A percentile compares a stretch with the other conserved stretches of the same genome.
Evolutionary conservation across 2,888 invertebrate genomes (phyloP).

Genomic region (Scotopteryx bipunctaria): DNA sequence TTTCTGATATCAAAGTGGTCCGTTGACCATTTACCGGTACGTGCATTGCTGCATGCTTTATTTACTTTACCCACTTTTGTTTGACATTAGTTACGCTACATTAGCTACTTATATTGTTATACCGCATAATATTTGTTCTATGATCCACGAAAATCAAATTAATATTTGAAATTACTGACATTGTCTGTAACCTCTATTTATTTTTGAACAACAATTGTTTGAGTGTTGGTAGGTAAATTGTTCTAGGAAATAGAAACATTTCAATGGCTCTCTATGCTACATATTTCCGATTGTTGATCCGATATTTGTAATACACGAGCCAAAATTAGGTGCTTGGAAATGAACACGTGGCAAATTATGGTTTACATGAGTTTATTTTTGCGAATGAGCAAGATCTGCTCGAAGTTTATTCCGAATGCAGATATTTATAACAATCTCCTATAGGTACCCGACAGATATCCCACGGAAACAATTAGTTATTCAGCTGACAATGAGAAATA

Average conservation of each 20-base stretch:
- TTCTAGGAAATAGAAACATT: slow-evolving; percentile 30
- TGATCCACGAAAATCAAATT: slow-evolving; percentile 20
- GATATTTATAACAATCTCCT: slow-evolving; percentile 29
- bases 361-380: slow-evolving; percentile 26
- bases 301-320: slow-evolving; percentile 33
- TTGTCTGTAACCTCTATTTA: slow-evolving; percentile 26
- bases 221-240: slow-evolving; percentile 30
- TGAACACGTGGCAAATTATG: slow-evolving; percentile 28
- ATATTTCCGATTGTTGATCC: slow-evolving; percentile 23
- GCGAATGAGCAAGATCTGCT: slow-evolving; percentile 31
- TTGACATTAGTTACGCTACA: slow-evolving; percentile 35
- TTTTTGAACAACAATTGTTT: slow-evolving; percentile 27
- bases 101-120: slow-evolving; percentile 18
- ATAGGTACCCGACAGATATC: slow-evolving; percentile 35
- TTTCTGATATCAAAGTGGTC: slow-evolving; percentile 74
- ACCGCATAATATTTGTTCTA: slow-evolving; percentile 16
- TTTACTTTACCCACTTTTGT: slow-evolving; percentile 46
- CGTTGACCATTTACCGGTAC: slow-evolving; percentile 76
- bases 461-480: slow-evolving; percentile 43
- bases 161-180: slow-evolving; percentile 18
- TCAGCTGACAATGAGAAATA: slow-evolving; percentile 38
- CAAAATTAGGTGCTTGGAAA: slow-evolving; percentile 29
- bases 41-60: slow-evolving; percentile 60
- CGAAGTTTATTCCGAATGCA: slow-evolving; percentile 25
- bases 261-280: slow-evolving; percentile 16